Percentiles rank a stretch among this genome's conserved stretches.
Conservation (phyloP, 2,888 invertebrate species). For the Timema cristinae region DNA sequence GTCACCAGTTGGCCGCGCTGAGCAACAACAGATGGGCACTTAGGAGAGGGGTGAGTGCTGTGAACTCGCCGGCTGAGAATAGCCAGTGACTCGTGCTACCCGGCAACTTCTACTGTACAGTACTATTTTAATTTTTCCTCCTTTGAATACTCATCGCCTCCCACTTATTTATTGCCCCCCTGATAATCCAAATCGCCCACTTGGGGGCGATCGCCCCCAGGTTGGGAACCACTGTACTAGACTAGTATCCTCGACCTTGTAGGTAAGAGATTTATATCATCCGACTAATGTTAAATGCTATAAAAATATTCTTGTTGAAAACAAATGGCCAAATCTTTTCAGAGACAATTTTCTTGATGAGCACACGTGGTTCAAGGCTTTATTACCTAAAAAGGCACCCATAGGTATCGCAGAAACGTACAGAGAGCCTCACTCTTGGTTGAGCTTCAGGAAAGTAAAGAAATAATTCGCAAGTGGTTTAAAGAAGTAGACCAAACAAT, state of each 20-base stretch:
- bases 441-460: constrained; percentile 1
- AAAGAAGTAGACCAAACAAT: constrained; percentile 36
- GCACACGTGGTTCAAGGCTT: background rate
- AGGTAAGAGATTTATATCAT: background rate
- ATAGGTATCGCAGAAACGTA: background rate
- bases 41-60: too few relatives aligned
- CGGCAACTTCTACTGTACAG: too few relatives aligned
- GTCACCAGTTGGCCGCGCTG: too few relatives aligned
- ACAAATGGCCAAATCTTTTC: background rate
- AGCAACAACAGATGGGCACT: too few relatives aligned
- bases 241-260: constrained; percentile 1
- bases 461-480: constrained; percentile 37
- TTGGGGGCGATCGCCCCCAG: too few relatives aligned
- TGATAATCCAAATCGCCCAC: too few relatives aligned
- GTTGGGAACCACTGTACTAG: too few relatives aligned
- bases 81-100: too few relatives aligned
- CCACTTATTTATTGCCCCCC: too few relatives aligned
- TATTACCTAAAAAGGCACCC: constrained; percentile 3
- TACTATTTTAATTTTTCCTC: too few relatives aligned
- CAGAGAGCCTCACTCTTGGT: background rate
- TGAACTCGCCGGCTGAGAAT: too few relatives aligned
- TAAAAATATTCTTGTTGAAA: background rate
- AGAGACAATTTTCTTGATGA: background rate
- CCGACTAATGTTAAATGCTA: background rate
- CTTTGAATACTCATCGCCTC: too few relatives aligned